Percentiles rank a stretch among this genome's conserved stretches.
Evolutionary conservation across 2,113 vertebrate species (phyloP).

Genomic region (Dendrocopos noguchii): DNA sequence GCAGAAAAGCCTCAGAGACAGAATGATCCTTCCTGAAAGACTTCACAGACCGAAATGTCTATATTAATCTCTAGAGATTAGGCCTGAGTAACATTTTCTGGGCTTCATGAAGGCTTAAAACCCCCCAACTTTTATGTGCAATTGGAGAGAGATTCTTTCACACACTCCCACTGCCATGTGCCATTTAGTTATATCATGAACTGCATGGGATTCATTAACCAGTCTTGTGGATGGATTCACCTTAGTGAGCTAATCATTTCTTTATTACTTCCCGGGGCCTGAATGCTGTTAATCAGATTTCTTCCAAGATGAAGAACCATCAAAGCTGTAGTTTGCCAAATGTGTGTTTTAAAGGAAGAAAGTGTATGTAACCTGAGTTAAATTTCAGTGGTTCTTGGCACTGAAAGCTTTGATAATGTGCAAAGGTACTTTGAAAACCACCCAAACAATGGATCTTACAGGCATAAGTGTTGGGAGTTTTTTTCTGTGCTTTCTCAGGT

Average conservation of each 20-base stretch:
- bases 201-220: neutral
- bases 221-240: conserved; percentile 1
- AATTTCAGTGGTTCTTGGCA: neutral
- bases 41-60: neutral
- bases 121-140: neutral
- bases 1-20: neutral
- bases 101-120: neutral
- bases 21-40: neutral
- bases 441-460: neutral
- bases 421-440: neutral
- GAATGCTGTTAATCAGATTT: neutral
- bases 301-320: neutral
- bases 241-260: neutral
- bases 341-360: neutral
- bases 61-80: neutral
- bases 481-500: neutral
- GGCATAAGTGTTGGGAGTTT: neutral
- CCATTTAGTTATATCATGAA: neutral
- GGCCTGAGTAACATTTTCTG: neutral
- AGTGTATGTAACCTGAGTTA: neutral
- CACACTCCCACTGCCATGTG: neutral
- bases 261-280: neutral
- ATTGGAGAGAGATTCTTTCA: neutral
- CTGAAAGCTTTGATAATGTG: neutral
- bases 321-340: neutral